phyloP scores from a whole-genome alignment of 2,113 vertebrate genomes.

The Falcunculus frontatus region DNA sequence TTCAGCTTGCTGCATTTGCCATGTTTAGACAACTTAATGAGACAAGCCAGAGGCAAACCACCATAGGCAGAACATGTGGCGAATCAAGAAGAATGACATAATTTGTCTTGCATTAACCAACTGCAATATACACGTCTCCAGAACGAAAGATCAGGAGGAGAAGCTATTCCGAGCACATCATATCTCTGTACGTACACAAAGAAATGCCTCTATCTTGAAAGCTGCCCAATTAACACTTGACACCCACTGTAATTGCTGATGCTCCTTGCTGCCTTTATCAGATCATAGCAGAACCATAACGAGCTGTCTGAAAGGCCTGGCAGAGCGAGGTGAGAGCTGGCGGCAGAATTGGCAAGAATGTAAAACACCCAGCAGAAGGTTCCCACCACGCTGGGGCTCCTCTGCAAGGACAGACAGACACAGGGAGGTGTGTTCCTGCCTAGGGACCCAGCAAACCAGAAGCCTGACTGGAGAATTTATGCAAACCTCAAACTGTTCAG shows the following conservation, averaged over 20 bases:
- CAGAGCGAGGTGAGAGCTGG: background rate
- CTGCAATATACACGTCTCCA: background rate
- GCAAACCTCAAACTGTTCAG: background rate
- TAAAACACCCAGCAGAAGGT: background rate
- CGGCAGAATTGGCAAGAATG: accelerated
- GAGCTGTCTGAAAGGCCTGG: slow-evolving; percentile 12
- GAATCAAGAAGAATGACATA: slow-evolving; percentile 51
- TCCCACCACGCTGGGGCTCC: background rate
- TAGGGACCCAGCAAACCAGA: background rate
- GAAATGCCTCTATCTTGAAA: slow-evolving; percentile 47
- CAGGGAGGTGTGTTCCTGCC: background rate
- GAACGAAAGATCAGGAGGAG: slow-evolving; percentile 1
- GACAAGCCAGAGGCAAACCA: slow-evolving; percentile 55
- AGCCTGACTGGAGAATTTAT: background rate
- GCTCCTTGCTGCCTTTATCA: slow-evolving; percentile 52
- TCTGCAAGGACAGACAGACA: background rate
- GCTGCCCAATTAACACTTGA: slow-evolving; percentile 63
- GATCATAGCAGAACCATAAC: background rate
- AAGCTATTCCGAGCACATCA: slow-evolving; percentile 34
- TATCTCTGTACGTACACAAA: slow-evolving; percentile 16
- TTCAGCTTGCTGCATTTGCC: slow-evolving; percentile 40
- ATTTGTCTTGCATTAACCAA: slow-evolving; percentile 63
- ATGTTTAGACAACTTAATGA: slow-evolving; percentile 62
- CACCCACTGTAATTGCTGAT: slow-evolving; percentile 37
- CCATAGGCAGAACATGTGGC: slow-evolving; percentile 42